These are phyloP conservation scores for Graptemys geographica DNA, from an alignment of 2,797 vertebrate genomes.

Conservation along the genomic window DNA sequence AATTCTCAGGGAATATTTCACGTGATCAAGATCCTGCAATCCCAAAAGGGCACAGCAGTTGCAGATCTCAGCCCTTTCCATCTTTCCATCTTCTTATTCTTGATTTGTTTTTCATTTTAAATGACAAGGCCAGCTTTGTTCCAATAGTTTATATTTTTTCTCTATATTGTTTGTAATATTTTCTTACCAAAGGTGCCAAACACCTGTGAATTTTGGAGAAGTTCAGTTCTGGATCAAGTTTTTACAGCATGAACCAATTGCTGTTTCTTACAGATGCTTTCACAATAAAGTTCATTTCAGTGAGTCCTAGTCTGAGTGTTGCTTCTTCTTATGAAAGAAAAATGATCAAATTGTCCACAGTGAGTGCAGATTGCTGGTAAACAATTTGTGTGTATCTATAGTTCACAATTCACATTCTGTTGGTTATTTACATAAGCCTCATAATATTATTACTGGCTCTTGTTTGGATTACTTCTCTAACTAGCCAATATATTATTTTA, in stretches of 20 bases:
- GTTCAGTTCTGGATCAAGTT: accelerated
- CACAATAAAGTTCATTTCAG: neutral
- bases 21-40: accelerated
- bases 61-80: neutral
- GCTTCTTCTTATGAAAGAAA: slow-evolving; percentile 41
- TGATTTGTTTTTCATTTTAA: neutral
- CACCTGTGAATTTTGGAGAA: neutral
- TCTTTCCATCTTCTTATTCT: accelerated
- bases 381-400: neutral
- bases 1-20: neutral
- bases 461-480: neutral
- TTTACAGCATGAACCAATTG: neutral
- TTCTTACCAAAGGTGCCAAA: neutral
- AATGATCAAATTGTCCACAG: neutral
- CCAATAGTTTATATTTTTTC: neutral
- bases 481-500: neutral
- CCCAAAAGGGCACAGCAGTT: neutral
- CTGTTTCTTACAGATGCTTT: neutral
- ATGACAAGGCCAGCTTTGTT: neutral
- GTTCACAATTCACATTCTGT: neutral
- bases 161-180: neutral
- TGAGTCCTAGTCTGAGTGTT: neutral
- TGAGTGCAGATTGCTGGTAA: neutral
- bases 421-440: neutral
- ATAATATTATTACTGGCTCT: neutral